These are phyloP conservation scores for Sorex araneus DNA, from an alignment of 2,113 vertebrate species.

Conservation along the genomic window DNA sequence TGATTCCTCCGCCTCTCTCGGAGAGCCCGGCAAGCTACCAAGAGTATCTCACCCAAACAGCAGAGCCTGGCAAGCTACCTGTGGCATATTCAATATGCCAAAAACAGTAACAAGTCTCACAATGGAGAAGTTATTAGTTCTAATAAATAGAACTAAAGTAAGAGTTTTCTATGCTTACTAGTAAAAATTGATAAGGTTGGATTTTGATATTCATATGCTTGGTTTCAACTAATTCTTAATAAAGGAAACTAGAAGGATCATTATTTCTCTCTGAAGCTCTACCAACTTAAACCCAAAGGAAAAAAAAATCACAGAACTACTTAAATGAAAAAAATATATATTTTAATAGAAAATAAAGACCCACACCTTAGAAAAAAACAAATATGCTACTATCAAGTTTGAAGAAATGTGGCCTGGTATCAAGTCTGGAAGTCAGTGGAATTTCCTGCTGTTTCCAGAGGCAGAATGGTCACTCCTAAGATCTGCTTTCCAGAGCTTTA, in stretches of 20 bases:
- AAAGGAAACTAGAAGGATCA: neutral
- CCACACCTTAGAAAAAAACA: conserved; percentile 8
- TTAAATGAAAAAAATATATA: conserved; percentile 11
- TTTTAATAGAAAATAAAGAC: conserved; percentile 44
- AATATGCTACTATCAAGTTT: neutral
- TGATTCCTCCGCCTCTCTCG: no score
- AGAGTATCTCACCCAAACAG: no score
- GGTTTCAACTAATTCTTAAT: conserved; percentile 43
- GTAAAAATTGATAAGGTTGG: conserved; percentile 44
- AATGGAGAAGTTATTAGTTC: no score
- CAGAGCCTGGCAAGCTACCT: no score
- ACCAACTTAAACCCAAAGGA: conserved; percentile 52
- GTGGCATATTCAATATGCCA: no score
- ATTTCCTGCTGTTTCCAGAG: neutral
- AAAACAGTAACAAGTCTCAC: no score
- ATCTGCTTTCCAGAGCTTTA: neutral
- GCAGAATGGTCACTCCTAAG: neutral
- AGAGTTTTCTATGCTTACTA: conserved; percentile 45
- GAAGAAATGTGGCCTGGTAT: neutral
- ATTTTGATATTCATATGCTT: conserved; percentile 39
- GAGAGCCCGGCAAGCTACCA: no score
- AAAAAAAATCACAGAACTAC: neutral
- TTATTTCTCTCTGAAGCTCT: conserved; percentile 29
- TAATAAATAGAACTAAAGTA: neutral
- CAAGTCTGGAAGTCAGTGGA: conserved; percentile 26